Conservation (phyloP, 2,888 invertebrate genomes). For the Thecophora atra region DNA sequence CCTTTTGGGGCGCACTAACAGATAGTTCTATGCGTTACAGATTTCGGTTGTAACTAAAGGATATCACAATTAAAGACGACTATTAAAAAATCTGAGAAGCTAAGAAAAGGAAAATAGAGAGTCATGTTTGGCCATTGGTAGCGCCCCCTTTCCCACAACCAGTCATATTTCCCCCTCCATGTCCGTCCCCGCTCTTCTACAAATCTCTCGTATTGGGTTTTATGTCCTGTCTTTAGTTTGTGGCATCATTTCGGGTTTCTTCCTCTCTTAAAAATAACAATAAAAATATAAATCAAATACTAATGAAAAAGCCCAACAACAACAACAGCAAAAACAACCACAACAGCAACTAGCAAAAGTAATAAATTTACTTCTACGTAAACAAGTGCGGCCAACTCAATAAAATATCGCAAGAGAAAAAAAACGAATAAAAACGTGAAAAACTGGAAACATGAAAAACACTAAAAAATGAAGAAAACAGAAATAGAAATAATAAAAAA, state of each 20-base stretch:
- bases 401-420: constrained; percentile 22
- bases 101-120: too few species aligned
- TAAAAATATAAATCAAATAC: too few species aligned
- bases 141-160: too few species aligned
- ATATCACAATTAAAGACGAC: too few species aligned
- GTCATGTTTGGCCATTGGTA: too few species aligned
- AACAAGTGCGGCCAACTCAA: constrained; percentile 30
- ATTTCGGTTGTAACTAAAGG: too few species aligned
- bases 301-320: neutral
- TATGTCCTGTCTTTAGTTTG: neutral
- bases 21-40: too few species aligned
- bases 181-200: neutral
- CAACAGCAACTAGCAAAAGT: neutral
- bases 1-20: too few species aligned
- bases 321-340: neutral
- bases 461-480: neutral
- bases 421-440: neutral
- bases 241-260: neutral
- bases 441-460: neutral
- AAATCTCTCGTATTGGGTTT: neutral
- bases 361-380: constrained; percentile 26
- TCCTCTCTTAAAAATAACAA: neutral
- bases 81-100: too few species aligned
- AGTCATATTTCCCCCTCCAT: neutral
- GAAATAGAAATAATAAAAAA: neutral